Percentiles rank a stretch among this genome's conserved stretches.
phyloP scores from a whole-genome alignment of 2,888 invertebrate genomes.

The Baronia brevicornis region DNA sequence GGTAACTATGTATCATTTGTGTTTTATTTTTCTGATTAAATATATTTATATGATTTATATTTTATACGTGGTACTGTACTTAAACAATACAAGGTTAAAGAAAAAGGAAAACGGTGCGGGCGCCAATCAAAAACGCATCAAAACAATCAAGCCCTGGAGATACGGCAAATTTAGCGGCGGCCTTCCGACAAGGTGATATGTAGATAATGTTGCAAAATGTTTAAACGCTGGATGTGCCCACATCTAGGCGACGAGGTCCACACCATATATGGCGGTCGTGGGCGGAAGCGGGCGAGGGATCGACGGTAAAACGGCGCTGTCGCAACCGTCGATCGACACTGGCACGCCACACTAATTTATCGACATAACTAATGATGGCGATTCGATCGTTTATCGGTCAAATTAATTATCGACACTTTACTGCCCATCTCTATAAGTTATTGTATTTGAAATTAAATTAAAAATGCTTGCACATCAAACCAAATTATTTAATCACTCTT shows the following conservation, averaged over 20 bases:
- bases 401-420: too few species aligned
- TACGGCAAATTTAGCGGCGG: conserved; percentile 42
- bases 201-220: conserved; percentile 36
- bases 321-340: background rate
- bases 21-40: too few species aligned
- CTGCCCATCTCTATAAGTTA: too few species aligned
- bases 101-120: conserved; percentile 33
- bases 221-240: conserved; percentile 7
- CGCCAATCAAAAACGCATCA: conserved; percentile 50
- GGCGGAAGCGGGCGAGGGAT: conserved; percentile 49
- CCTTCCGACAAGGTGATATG: conserved; percentile 39
- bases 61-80: too few species aligned
- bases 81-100: too few species aligned
- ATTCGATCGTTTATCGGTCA: too few species aligned
- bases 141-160: conserved; percentile 36
- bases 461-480: too few species aligned
- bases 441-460: too few species aligned
- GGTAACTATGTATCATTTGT: too few species aligned
- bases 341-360: background rate
- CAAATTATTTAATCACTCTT: too few species aligned
- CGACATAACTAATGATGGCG: too few species aligned
- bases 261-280: conserved; percentile 28
- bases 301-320: conserved; percentile 14
- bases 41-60: too few species aligned
- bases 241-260: conserved; percentile 1